Evolutionary conservation across 2,113 vertebrate species (phyloP), one percentile per base, ranked within the genome.

Genomic region (Argyrosomus japonicus): DNA sequence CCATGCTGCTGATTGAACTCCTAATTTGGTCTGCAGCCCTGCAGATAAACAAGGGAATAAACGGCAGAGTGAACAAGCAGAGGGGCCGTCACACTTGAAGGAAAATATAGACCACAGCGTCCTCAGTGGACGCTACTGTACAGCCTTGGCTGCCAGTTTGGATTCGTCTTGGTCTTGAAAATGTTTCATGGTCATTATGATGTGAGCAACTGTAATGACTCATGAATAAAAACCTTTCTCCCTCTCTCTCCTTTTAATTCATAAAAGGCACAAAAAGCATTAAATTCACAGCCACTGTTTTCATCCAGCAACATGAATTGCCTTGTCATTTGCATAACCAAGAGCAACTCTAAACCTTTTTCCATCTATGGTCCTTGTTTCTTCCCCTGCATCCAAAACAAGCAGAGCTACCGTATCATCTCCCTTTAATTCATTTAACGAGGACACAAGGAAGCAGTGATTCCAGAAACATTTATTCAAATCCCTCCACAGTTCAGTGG

Each of bases 381-480:
- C 10, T 67, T 25, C 15, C 18, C 15, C 47, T 17, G 54, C 25
- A 36, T 43, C 56, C 56, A 56, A 73, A 56, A 68, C 69, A 47
- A 57, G 75, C 75, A 73, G 36, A 40, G 70, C 48, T 1, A 48
- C 50, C 40, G n/a, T 64, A 50, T 75, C 57, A 68, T 81, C 56
- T 73, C 62, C 61, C 36, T 40, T 79, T 69, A 78, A 84, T 82
- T 84, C 19, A 45, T 70, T 75, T 45, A 76, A 65, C 68, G 61
- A 56, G 54, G 53, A 89, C 64, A 71, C 29, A 17, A 48, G 64
- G 65, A 79, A 43, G 75, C 67, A 45, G 27, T 13, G 58, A 82
- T 64, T 76, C 53, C 47, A 82, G 18, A 80, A 79, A 70, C 78
- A 78, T 88, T 68, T 79, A 77, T 62, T 83, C 32, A 67, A 83